Evolutionary conservation across 2,888 invertebrate genomes (phyloP), one percentile per base, ranked within the genome.

Genomic region (Agrochola litura): DNA sequence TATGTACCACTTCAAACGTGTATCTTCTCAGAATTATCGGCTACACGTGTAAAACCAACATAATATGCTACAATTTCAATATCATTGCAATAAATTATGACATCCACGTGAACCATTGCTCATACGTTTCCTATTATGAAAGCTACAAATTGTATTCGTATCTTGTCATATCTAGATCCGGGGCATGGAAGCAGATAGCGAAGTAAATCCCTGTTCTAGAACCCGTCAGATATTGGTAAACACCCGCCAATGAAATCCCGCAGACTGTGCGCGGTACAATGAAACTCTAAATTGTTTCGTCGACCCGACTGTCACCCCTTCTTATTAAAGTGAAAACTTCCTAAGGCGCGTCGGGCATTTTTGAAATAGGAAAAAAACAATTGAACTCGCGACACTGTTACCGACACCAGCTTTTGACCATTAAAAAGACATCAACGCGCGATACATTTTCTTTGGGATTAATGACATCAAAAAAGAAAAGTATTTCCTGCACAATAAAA

Each of bases 141-240:
- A 52, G 67, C 66, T 76, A 74, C 72, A 84, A 79, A 75, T 84
- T 75, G 74, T 85, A 79, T 80, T 79, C 68, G 64, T 73, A 82
- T 81, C 81, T 76, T 72, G 77, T 76, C 84, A 84, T 81, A 81
- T 77, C 73, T 74, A 76, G 78, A 84, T 83, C 75, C 68, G 65
- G 72, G 54, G 69, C 73, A 77, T 78, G 83, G 83, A 82, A 84
- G 69, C 66, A 77, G 70, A 79, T 79, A 83, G 65, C 71, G 76
- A 56, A 79, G 79, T 75, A 83, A 85, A 87, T 81, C 83, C 78
- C 75, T 67, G 79, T 64, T 82, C 78, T 79, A 84, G 76, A 81
- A 73, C 64, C 67, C 77, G 64, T 30, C 74, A 79, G 77, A 83
- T 86, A 88, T 88, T 81, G 85, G 88, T 88, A 88, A 87, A 85